Evolutionary conservation across 2,797 vertebrate genomes (phyloP).

Genomic region (Epinephelus malabaricus): DNA sequence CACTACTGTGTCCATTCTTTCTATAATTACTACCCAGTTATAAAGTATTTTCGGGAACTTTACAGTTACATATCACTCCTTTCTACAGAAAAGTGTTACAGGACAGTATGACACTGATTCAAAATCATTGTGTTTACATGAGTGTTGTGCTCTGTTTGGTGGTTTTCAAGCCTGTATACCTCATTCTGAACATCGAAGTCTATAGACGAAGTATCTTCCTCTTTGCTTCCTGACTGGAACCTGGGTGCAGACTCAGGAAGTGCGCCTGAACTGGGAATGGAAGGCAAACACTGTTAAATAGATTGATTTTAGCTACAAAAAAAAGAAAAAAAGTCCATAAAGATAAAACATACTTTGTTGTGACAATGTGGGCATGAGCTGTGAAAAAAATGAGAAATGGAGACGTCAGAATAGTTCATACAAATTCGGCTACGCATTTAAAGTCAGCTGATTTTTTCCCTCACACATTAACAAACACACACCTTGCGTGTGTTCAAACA

Average conservation of each 20-base stretch:
- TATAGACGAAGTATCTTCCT: not conserved
- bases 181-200: slow-evolving; percentile 31
- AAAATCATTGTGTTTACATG: not conserved
- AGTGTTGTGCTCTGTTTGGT: not conserved
- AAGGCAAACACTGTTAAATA: slow-evolving; percentile 5
- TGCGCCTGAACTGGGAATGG: slow-evolving; percentile 37
- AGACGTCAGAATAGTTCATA: not conserved
- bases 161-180: slow-evolving; percentile 47
- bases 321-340: not conserved
- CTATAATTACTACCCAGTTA: not conserved
- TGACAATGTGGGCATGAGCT: slow-evolving; percentile 21
- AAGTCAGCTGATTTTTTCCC: not conserved
- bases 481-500: slow-evolving; percentile 60
- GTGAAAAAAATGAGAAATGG: slow-evolving; percentile 16
- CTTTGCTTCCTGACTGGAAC: slow-evolving; percentile 5
- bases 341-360: slow-evolving; percentile 62
- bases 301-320: not conserved
- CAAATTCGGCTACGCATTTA: not conserved
- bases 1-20: too few relatives aligned
- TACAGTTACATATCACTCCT: not conserved
- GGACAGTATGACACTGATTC: not conserved
- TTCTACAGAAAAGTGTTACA: not conserved
- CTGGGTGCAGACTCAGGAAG: slow-evolving; percentile 22
- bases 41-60: not conserved
- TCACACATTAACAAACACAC: slow-evolving; percentile 10